Conservation (phyloP, 2,797 vertebrate genomes). For the Apodemus agrarius region DNA sequence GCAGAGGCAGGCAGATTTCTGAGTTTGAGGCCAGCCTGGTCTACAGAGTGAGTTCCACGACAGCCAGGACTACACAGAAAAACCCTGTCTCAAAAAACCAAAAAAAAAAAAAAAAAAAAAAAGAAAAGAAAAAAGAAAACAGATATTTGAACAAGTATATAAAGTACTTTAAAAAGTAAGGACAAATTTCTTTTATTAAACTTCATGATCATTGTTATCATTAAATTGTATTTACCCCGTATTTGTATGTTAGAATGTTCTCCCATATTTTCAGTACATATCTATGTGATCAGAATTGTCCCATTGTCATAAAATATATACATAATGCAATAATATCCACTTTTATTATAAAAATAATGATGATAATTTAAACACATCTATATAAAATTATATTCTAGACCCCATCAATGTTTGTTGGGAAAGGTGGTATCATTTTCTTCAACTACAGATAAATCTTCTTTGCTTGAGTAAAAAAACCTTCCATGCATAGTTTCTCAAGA, state of each 20-base stretch:
- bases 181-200: background rate
- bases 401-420: background rate
- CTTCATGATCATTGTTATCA: background rate
- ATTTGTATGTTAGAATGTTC: background rate
- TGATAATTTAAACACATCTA: background rate
- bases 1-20: too few species aligned
- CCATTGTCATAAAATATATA: background rate
- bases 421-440: background rate
- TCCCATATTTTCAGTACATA: background rate
- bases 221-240: background rate
- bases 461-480: background rate
- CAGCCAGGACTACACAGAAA: too few species aligned
- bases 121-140: too few species aligned
- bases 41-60: too few species aligned
- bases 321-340: background rate
- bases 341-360: background rate
- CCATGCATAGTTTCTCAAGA: background rate
- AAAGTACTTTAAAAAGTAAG: background rate
- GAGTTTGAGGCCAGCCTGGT: too few species aligned
- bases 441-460: background rate
- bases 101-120: too few species aligned
- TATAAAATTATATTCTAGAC: background rate
- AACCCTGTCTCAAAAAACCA: too few species aligned
- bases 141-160: background rate
- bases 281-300: background rate